Evolutionary conservation across 2,888 invertebrate species (phyloP), one percentile per base, ranked within the genome.

Genomic region (Chirona hameri): DNA sequence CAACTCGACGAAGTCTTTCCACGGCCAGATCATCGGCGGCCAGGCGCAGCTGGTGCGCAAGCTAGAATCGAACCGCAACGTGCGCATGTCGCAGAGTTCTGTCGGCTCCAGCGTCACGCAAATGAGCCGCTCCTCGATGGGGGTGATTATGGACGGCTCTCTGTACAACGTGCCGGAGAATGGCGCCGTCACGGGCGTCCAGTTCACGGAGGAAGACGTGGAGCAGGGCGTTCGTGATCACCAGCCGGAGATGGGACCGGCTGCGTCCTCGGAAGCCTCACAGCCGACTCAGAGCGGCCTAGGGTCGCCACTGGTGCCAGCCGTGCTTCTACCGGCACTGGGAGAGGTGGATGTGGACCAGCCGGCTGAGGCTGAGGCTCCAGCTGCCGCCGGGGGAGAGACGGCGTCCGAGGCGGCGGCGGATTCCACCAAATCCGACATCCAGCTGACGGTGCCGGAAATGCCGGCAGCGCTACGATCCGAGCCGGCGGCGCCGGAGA

Each of bases 21-120:
- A 65, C 65, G 65, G 65, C 65, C 65, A 65, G 65, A 65, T 65
- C 65, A 65, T 65, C 65, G 27, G 65, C 27, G 65, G 65, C 65
- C 65, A 65, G 65, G 65, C 65, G 65, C 65, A 65, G 27, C 27
- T 24, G n/a, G n/a, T n/a, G 65, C 65, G 65, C 65, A 65, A 65
- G 65, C 27, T 65, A 27, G n/a, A 65, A 24, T 65, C 65, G 65
- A 24, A n/a, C n/a, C n/a, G n/a, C n/a, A 65, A n/a, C 12, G 10
- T 65, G 52, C 52, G 52, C n/a, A 65, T 65, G n/a, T 65, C 65
- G 27, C 65, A 65, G 65, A 65, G 65, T n/a, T 65, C 65, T 5
- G 65, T 27, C 3, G 65, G n/a, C 9, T 65, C 65, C 9, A 27
- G n/a, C 10, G 27, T 10, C n/a, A 65, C 65, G 3, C 65, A 65